A percentile compares a stretch with the other conserved stretches of the same genome.
Evolutionary conservation across 2,888 invertebrate genomes (phyloP).

Genomic region (Sturmia bella): DNA sequence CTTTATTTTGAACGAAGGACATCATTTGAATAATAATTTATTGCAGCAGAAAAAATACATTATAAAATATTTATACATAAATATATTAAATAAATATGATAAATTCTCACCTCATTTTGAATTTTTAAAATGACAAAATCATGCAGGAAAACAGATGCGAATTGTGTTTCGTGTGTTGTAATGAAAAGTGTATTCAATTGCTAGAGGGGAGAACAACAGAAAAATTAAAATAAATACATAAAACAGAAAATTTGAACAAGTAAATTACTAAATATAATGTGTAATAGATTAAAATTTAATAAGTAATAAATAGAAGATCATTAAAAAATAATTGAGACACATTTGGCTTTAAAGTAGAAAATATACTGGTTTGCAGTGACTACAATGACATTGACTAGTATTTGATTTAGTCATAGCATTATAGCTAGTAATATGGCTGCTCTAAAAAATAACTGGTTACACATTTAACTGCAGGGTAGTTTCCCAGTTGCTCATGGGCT

Average conservation of each 20-base stretch:
- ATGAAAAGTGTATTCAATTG: neutral
- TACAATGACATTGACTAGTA: too few species aligned
- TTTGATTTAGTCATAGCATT: too few species aligned
- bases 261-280: neutral
- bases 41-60: neutral
- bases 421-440: too few species aligned
- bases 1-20: conserved; percentile 35
- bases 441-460: too few species aligned
- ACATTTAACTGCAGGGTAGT: too few species aligned
- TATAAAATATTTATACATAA: conserved; percentile 7
- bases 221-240: conserved; percentile 26
- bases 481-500: too few species aligned
- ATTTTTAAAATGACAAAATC: conserved; percentile 47
- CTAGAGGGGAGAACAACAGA: conserved; percentile 28
- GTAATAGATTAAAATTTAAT: too few species aligned
- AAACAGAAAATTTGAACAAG: neutral
- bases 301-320: too few species aligned
- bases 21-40: conserved; percentile 1
- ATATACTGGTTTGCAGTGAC: too few species aligned
- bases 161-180: neutral
- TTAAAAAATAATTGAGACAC: too few species aligned
- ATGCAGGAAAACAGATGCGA: conserved; percentile 31
- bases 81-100: conserved; percentile 8
- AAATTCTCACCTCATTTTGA: conserved; percentile 60
- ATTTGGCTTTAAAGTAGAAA: too few species aligned